Percentiles rank a stretch among this genome's conserved stretches.
phyloP scores from a whole-genome alignment of 2,797 vertebrate genomes.

The Rhabdomys pumilio region DNA sequence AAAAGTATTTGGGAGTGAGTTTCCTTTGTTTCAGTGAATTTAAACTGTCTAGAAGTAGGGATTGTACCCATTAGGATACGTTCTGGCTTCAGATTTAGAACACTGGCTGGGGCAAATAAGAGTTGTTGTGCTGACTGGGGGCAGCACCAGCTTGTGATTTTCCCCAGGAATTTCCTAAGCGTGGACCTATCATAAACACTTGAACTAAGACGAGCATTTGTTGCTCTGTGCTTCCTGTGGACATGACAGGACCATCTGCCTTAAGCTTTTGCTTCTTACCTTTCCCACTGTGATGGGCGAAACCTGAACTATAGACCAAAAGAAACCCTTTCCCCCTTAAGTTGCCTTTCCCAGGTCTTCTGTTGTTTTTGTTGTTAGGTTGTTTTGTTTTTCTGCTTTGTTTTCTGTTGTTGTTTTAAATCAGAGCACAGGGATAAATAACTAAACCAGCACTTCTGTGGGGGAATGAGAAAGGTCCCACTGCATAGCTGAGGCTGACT shows the following conservation, averaged over 20 bases:
- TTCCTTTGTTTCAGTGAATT: slow-evolving; percentile 34
- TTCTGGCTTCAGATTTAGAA: slow-evolving; percentile 39
- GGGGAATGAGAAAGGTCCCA: background rate
- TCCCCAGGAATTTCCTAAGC: background rate
- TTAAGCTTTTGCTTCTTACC: background rate
- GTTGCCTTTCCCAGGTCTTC: background rate
- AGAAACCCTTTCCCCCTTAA: background rate
- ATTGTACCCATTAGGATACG: background rate
- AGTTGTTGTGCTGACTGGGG: background rate
- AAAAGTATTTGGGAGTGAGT: slow-evolving; percentile 21
- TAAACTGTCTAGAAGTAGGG: slow-evolving; percentile 36
- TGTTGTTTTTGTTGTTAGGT: background rate
- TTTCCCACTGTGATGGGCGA: background rate
- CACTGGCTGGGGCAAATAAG: background rate
- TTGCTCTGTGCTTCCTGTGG: background rate
- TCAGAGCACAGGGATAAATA: too few species aligned
- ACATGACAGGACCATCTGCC: background rate
- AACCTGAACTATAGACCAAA: background rate
- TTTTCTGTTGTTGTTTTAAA: background rate
- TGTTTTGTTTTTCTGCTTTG: background rate
- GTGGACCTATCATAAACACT: background rate
- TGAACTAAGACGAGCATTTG: background rate
- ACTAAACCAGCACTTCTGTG: background rate
- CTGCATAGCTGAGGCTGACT: background rate
- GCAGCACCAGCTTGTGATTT: background rate